Percentiles rank a stretch among this genome's conserved stretches.
Conservation (phyloP, 2,797 vertebrate species). For the Cyclura pinguis region DNA sequence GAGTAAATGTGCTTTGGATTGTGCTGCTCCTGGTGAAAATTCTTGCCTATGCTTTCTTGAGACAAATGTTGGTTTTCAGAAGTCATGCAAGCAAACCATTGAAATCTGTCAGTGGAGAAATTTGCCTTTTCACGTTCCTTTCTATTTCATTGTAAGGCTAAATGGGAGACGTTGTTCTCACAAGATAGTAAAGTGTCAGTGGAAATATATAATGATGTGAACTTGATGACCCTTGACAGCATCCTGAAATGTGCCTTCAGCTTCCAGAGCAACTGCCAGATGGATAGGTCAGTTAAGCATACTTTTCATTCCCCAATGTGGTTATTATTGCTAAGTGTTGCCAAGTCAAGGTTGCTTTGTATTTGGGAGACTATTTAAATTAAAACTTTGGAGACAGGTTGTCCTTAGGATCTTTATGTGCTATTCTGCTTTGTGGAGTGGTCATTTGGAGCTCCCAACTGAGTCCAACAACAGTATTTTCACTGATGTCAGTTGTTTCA, state of each 20-base stretch:
- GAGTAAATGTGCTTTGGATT: not conserved
- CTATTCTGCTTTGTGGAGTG: too few relatives aligned
- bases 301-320: not conserved
- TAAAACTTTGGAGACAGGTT: too few relatives aligned
- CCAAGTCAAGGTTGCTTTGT: too few relatives aligned
- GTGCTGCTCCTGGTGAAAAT: not conserved
- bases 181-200: constrained; percentile 65
- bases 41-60: too few relatives aligned
- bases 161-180: constrained; percentile 52
- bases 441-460: too few relatives aligned
- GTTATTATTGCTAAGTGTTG: too few relatives aligned
- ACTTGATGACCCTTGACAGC: constrained; percentile 88
- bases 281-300: constrained; percentile 76
- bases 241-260: constrained; percentile 89
- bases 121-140: not conserved
- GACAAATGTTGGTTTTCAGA: not conserved
- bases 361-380: too few relatives aligned
- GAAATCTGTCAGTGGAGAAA: not conserved
- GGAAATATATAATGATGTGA: constrained; percentile 83
- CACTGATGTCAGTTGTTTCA: too few relatives aligned
- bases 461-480: too few relatives aligned
- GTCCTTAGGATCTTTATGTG: too few relatives aligned
- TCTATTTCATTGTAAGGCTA: constrained; percentile 49
- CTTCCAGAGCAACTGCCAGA: constrained; percentile 82
- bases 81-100: not conserved